These are phyloP conservation scores for Teleopsis dalmanni DNA, from an alignment of 1,140 invertebrate species.

Conservation along the genomic window DNA sequence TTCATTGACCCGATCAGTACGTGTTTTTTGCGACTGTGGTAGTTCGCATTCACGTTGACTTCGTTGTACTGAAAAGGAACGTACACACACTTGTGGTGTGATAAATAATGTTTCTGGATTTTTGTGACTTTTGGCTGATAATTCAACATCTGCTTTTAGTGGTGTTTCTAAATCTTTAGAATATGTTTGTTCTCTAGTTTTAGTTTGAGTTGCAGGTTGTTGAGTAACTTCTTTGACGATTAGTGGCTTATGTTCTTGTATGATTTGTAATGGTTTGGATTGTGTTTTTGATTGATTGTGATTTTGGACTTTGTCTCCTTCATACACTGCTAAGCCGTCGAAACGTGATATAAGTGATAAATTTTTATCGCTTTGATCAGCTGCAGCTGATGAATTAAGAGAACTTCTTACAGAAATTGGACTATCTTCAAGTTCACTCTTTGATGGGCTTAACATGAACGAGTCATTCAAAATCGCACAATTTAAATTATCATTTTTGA, in stretches of 20 bases:
- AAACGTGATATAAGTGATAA: constrained; percentile 30
- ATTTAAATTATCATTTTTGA: constrained; percentile 31
- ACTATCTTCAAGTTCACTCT: constrained; percentile 8
- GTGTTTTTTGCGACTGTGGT: constrained; percentile 17
- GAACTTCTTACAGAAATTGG: constrained; percentile 3
- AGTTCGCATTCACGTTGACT: constrained; percentile 13
- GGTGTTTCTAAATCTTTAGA: constrained; percentile 6
- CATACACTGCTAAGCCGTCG: constrained; percentile 28
- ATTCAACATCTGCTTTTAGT: background rate
- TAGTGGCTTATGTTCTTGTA: constrained; percentile 16
- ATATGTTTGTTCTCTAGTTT: background rate
- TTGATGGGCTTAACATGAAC: constrained; percentile 32
- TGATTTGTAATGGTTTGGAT: constrained; percentile 11
- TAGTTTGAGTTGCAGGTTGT: background rate
- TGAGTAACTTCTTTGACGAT: background rate
- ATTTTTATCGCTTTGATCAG: constrained; percentile 15
- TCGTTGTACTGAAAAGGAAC: constrained; percentile 12
- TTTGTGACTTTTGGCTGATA: background rate
- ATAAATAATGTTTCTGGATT: constrained; percentile 23
- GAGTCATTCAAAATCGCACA: constrained; percentile 41
- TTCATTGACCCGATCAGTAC: constrained; percentile 23
- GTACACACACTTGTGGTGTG: constrained; percentile 34
- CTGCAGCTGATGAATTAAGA: background rate
- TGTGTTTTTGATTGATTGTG: background rate
- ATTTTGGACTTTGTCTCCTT: background rate